Conservation (phyloP, 2,113 vertebrate species). For the Eclectus roratus region DNA sequence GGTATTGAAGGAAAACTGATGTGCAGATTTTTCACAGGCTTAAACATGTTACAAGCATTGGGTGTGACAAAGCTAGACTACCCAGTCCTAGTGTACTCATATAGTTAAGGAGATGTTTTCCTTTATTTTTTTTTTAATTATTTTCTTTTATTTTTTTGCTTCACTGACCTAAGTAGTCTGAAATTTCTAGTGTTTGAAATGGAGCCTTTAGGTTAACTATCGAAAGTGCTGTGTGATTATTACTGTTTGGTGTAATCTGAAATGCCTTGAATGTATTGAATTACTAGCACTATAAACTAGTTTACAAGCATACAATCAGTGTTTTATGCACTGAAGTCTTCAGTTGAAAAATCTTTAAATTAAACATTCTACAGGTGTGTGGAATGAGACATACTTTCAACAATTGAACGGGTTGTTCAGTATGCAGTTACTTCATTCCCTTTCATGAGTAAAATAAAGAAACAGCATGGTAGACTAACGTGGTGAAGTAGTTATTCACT, state of each 20-base stretch:
- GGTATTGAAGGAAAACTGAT: background rate
- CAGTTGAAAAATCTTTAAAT: background rate
- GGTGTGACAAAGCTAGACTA: background rate
- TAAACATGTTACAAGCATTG: background rate
- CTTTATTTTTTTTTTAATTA: background rate
- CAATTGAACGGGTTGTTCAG: background rate
- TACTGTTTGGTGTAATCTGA: background rate
- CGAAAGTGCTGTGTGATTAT: background rate
- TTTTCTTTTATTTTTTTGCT: background rate
- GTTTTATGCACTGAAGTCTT: background rate
- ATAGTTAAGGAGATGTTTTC: background rate
- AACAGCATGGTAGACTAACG: background rate
- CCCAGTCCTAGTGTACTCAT: background rate
- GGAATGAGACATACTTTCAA: background rate
- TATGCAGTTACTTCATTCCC: background rate
- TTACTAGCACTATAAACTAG: background rate
- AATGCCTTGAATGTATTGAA: background rate
- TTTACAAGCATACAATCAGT: background rate
- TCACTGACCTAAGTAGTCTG: background rate
- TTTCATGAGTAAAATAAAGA: background rate
- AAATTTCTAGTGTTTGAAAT: background rate
- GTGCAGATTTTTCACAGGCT: fast-evolving
- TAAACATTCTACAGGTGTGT: background rate
- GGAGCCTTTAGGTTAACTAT: background rate
- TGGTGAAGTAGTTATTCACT: background rate